Conservation (phyloP, 2,888 invertebrate genomes). For the Xestia c-nigrum region DNA sequence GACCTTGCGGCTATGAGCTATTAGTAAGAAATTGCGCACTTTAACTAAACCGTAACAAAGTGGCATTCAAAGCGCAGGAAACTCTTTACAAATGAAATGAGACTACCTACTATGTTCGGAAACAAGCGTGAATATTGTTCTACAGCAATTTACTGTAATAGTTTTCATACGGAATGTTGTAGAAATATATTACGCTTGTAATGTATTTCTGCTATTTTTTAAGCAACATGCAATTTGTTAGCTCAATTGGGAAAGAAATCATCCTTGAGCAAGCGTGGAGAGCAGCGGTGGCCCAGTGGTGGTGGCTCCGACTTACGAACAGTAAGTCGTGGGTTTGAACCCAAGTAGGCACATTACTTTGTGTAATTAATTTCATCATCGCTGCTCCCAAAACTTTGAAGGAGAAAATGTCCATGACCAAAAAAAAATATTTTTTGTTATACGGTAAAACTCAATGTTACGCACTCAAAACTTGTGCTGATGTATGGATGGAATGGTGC, state of each 20-base stretch:
- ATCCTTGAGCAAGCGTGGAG: background rate
- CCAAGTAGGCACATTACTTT: too few species aligned
- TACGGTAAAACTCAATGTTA: too few species aligned
- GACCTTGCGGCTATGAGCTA: background rate
- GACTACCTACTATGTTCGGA: background rate
- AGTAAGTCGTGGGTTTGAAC: too few species aligned
- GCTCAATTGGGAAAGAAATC: background rate
- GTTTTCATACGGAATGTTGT: background rate
- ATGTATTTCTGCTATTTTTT: background rate
- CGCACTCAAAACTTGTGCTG: too few species aligned
- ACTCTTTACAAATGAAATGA: slow-evolving; percentile 7
- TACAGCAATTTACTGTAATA: slow-evolving; percentile 4
- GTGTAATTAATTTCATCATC: too few species aligned
- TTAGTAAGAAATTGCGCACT: slow-evolving; percentile 8
- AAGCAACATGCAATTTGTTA: background rate
- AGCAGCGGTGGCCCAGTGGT: too few species aligned
- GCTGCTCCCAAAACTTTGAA: too few species aligned
- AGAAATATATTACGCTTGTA: background rate
- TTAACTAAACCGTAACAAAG: slow-evolving; percentile 26
- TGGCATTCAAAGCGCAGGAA: background rate
- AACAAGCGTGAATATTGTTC: slow-evolving; percentile 6
- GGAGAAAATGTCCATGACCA: too few species aligned
- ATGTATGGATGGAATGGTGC: too few species aligned
- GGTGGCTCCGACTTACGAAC: too few species aligned
- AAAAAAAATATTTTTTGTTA: too few species aligned